Base-by-base conservation (phyloP, 2,797 vertebrate genomes). In the Knipowitschia caucasica region DNA sequence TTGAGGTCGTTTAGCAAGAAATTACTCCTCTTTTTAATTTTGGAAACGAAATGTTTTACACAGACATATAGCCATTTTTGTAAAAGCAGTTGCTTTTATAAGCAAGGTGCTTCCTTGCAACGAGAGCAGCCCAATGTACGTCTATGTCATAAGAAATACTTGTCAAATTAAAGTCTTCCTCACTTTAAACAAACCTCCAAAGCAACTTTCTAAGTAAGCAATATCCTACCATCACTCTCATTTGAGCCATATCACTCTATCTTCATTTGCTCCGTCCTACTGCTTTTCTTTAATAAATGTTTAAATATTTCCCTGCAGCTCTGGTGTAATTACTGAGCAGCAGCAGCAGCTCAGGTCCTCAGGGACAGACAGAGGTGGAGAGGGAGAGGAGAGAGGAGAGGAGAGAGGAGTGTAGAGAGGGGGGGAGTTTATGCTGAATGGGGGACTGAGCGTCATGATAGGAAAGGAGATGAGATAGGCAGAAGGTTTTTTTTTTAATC, bases 221-320 rank as follows among this genome's bases (percentile, higher is more conserved):
- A 63, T 53, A 68, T 54, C 52, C 46, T 49, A 42, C 47, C 53
- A 50, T 56, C 64, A 51, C 58, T 66, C 49, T 61, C 71, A 62
- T 67, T 46, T 77, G 38, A 47, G 49, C 58, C 34, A 53, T 64
- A 75, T 84, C 75, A 71, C 73, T 74, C 84, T 60, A 61, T 82
- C 80, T 83, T 80, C 68, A 81, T 84, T 75, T 78, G 77, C 77
- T 60, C 50, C 42, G n/a, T 77, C 74, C 74, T 71, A 67, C 69
- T 74, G 62, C 77, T 82, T 84, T 85, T 82, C 73, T 82, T 82
- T 86, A 87, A 88, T 89, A 87, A 89, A 88, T 86, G 85, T 86
- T 87, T 86, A 81, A 86, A 81, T 77, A 72, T 66, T 71, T 86
- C 85, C 81, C 81, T 61, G 80, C 75, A 82, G 81, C 75, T 75